Conservation (phyloP, 2,113 vertebrate species). For the Nycticryphes semicollaris region DNA sequence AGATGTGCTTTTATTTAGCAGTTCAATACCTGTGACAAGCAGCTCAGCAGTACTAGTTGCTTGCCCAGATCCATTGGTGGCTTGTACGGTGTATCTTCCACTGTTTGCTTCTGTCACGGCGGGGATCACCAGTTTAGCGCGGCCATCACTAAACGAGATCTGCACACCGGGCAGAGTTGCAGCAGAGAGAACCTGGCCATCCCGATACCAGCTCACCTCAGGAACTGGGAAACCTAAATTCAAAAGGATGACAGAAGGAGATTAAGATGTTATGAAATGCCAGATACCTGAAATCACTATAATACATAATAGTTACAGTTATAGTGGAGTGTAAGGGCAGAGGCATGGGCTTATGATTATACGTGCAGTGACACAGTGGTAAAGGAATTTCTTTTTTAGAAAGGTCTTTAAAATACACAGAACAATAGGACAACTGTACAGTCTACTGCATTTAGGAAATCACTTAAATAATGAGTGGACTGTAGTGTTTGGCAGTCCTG, state of each 20-base stretch:
- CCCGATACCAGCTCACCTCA: slow-evolving; percentile 99
- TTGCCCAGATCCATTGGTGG: slow-evolving; percentile 96
- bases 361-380: background rate
- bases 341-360: background rate
- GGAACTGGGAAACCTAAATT: slow-evolving; percentile 93
- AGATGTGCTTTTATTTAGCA: background rate
- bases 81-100: slow-evolving; percentile 92
- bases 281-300: background rate
- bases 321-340: background rate
- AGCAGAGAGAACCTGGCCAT: slow-evolving; percentile 97
- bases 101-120: slow-evolving; percentile 90
- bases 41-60: slow-evolving; percentile 98
- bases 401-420: background rate
- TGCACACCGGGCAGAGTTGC: slow-evolving; percentile 91
- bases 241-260: background rate
- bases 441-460: background rate
- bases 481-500: background rate
- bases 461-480: background rate
- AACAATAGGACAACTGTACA: background rate
- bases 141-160: slow-evolving; percentile 99
- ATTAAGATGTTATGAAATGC: background rate
- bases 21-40: slow-evolving; percentile 87
- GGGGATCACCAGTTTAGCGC: slow-evolving; percentile 93
- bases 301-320: background rate
- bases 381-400: background rate